phyloP scores from a whole-genome alignment of 2,888 invertebrate genomes.

The Tubulanus polymorphus region DNA sequence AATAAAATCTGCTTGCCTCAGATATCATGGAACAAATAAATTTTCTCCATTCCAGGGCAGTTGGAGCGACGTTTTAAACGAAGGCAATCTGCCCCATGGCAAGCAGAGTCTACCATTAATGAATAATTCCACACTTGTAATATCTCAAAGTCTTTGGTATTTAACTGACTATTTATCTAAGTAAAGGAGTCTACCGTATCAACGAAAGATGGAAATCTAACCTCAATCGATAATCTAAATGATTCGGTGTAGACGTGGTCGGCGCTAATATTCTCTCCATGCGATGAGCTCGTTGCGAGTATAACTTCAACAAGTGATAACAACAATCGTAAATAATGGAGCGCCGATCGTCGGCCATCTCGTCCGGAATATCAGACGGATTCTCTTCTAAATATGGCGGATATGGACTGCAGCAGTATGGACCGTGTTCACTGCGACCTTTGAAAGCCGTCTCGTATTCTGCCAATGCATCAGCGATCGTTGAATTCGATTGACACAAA shows the following conservation, averaged over 20 bases:
- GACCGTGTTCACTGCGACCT: constrained; percentile 22
- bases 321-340: constrained; percentile 61
- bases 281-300: constrained; percentile 58
- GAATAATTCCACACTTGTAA: no score
- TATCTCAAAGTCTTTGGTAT: no score
- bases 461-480: constrained; percentile 68
- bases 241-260: constrained; percentile 71
- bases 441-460: constrained; percentile 65
- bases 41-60: no score
- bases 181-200: no score
- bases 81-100: no score
- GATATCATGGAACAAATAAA: no score
- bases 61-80: no score
- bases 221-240: constrained; percentile 71
- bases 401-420: constrained; percentile 44
- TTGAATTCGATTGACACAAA: constrained; percentile 66
- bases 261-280: constrained; percentile 70
- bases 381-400: constrained; percentile 46
- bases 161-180: no score
- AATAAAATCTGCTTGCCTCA: no score
- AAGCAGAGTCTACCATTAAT: no score
- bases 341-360: constrained; percentile 44
- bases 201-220: no score
- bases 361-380: constrained; percentile 11
- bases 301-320: constrained; percentile 77